Conservation (phyloP, 2,888 invertebrate genomes). For the Cheilosia soror region DNA sequence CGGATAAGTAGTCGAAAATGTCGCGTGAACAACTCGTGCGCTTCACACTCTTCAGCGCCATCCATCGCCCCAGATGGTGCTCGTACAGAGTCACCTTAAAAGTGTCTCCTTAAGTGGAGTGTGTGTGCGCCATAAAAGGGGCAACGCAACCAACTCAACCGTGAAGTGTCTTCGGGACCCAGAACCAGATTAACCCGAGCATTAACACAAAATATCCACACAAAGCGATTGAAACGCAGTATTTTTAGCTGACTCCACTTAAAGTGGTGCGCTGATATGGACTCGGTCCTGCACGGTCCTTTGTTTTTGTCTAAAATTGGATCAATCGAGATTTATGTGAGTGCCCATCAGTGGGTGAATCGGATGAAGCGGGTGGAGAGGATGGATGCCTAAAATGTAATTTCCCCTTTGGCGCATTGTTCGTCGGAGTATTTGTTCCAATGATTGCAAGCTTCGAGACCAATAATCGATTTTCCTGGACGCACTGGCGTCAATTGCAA, state of each 20-base stretch:
- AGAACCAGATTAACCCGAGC: conserved; percentile 60
- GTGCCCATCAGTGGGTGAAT: background rate
- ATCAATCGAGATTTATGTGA: conserved; percentile 33
- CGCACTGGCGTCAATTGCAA: conserved; percentile 67
- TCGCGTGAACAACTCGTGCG: conserved; percentile 57
- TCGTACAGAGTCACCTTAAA: conserved; percentile 47
- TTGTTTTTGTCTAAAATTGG: conserved; percentile 49
- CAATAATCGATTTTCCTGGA: conserved; percentile 69
- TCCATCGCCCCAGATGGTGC: conserved; percentile 42
- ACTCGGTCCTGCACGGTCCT: background rate
- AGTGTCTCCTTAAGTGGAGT: conserved; percentile 71
- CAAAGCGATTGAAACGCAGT: conserved; percentile 18
- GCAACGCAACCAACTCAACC: conserved; percentile 57
- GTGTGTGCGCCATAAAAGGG: conserved; percentile 57
- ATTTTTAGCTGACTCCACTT: conserved; percentile 60
- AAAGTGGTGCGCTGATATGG: conserved; percentile 9
- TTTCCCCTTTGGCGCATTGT: conserved; percentile 61
- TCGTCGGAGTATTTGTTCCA: conserved; percentile 4
- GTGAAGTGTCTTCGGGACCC: conserved; percentile 64
- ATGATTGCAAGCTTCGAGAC: conserved; percentile 49
- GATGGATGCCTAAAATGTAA: conserved; percentile 54
- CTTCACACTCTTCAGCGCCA: conserved; percentile 39
- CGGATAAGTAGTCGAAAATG: conserved; percentile 41
- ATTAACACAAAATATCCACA: conserved; percentile 61
- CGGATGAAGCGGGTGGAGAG: conserved; percentile 4